Evolutionary conservation across 2,888 invertebrate species (phyloP), one percentile per base, ranked within the genome.

Genomic region (Aricia artaxerxes): DNA sequence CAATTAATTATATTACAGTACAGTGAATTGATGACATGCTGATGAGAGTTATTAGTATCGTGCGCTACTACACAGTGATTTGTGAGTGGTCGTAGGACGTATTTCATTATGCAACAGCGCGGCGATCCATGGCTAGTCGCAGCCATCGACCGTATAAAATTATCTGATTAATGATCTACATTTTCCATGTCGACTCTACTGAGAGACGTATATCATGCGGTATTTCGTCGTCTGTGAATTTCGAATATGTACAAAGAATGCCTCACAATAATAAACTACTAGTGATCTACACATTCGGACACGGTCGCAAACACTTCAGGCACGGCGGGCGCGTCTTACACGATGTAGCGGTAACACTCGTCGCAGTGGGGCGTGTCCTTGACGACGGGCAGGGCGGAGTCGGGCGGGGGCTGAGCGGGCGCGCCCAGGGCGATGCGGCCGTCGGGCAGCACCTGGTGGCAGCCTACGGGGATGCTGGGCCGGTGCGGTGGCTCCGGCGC

Each of bases 301-400:
- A 94, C 94, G 94, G 93, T 92, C 91, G 94, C 94, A 94, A 93
- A 93, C 91, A 92, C 91, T 91, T 89, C 89, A 90, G 91, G 89
- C 93, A 93, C 91, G 89, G 90, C 87, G 86, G 86, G 86, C 75
- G 78, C 44, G 72, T 96, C 97, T 97, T 97, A 98, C 98, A 97
- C 97, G 92, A 98, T 97, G 89, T 97, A 95, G 92, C 97, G 96
- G 94, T 97, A 97, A 95, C 98, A 98, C 88, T 97, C 97, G 88
- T 96, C 96, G 95, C 98, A 98, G 91, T 95, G 94, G 81, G 96
- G 96, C 84, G 95, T 94, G 88, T 95, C 93, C 93, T 93, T 91
- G 91, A 95, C 93, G 86, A 94, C 91, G 83, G 92, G 91, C 86
- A 89, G 90, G 88, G 84, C 80, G 86, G 88, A 80, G 87, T 86